phyloP scores from a whole-genome alignment of 1,140 invertebrate species.

The Heliconius congener region DNA sequence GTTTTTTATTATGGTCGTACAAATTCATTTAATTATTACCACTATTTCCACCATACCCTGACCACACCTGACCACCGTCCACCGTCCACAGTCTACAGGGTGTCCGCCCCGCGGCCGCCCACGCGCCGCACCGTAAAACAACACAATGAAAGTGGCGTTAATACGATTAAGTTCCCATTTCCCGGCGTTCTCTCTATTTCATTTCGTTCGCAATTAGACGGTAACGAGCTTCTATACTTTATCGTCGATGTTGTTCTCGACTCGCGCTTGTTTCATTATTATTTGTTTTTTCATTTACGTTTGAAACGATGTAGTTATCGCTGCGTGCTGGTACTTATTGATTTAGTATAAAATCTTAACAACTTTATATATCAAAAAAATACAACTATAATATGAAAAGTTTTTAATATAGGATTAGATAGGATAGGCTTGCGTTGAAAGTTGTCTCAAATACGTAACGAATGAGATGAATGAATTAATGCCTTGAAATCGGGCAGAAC shows the following conservation, averaged over 20 bases:
- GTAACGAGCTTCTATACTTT: conserved; percentile 30
- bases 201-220: conserved; percentile 48
- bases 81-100: no score
- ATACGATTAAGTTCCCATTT: conserved; percentile 72
- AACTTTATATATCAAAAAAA: no score
- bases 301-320: neutral
- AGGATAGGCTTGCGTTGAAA: no score
- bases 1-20: no score
- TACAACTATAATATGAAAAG: no score
- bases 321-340: neutral
- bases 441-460: no score
- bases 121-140: neutral
- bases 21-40: no score
- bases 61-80: neutral
- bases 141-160: conserved; percentile 64
- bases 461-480: no score
- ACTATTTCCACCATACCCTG: no score
- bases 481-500: no score
- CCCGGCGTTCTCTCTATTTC: conserved; percentile 49
- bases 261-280: neutral
- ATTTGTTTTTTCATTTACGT: neutral
- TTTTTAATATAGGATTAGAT: no score
- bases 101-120: conserved; percentile 5
- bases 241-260: conserved; percentile 20
- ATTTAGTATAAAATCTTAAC: no score